Percentiles rank a stretch among this genome's conserved stretches.
Conservation (phyloP, 2,797 vertebrate species). For the Amniataba percoides region DNA sequence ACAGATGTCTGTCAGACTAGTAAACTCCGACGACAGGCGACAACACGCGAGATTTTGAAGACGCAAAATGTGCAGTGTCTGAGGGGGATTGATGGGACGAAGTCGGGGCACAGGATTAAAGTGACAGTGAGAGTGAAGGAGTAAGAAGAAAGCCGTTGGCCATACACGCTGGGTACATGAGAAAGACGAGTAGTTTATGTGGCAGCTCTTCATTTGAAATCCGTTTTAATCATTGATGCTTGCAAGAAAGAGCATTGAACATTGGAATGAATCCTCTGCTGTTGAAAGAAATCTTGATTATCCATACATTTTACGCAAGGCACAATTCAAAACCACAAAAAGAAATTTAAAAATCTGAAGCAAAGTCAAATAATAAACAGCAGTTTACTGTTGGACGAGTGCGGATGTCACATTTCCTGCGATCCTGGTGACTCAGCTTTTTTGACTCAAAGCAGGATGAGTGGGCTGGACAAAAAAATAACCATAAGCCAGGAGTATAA, state of each 20-base stretch:
- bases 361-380: not conserved
- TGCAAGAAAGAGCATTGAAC: not conserved
- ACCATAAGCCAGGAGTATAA: not conserved
- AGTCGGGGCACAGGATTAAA: not conserved
- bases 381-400: not conserved
- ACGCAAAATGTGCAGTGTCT: slow-evolving; percentile 17
- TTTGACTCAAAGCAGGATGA: not conserved
- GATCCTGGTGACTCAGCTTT: not conserved
- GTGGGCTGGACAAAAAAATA: not conserved
- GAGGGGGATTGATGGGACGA: not conserved
- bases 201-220: not conserved
- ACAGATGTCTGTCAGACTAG: slow-evolving; percentile 39
- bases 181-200: not conserved
- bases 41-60: not conserved
- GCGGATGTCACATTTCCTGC: not conserved
- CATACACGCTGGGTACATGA: not conserved
- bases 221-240: not conserved
- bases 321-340: not conserved
- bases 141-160: no score
- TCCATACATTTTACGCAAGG: not conserved
- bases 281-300: not conserved
- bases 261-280: not conserved
- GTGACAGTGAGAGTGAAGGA: not conserved
- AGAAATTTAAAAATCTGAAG: not conserved
- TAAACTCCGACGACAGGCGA: slow-evolving; percentile 17